Percentiles rank a stretch among this genome's conserved stretches.
Conservation (phyloP, 2,888 invertebrate genomes). For the Sminthurides aquaticus region DNA sequence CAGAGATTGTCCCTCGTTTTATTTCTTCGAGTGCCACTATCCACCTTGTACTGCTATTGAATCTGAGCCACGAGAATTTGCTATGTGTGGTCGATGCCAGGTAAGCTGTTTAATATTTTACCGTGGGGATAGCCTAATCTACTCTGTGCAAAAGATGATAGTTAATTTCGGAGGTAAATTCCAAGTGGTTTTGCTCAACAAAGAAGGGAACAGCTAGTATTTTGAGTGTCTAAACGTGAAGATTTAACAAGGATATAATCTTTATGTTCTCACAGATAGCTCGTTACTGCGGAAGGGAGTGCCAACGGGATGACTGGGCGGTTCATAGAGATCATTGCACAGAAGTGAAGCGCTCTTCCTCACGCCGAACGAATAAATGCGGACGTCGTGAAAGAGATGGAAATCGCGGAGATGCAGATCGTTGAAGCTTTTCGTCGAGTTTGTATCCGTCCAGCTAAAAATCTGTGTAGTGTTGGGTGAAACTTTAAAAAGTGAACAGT, state of each 20-base stretch:
- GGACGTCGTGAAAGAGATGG: conserved; percentile 10
- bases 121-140: conserved; percentile 36
- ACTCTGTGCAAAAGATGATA: too few relatives aligned
- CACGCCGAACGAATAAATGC: conserved; percentile 25
- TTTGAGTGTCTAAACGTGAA: too few relatives aligned
- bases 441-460: not conserved
- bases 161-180: too few relatives aligned
- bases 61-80: conserved; percentile 50
- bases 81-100: conserved; percentile 52
- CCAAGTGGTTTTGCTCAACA: too few relatives aligned
- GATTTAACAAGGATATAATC: too few relatives aligned
- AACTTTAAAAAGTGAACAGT: too few relatives aligned
- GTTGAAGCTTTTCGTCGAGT: conserved; percentile 9
- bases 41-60: conserved; percentile 52
- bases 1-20: conserved; percentile 38
- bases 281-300: conserved; percentile 39
- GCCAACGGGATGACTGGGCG: conserved; percentile 40
- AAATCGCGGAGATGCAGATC: conserved; percentile 15
- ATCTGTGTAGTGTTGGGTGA: not conserved
- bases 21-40: conserved; percentile 52
- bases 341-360: conserved; percentile 24
- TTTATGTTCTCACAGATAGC: conserved; percentile 38
- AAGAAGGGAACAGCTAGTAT: not conserved
- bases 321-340: conserved; percentile 39
- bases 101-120: conserved; percentile 42